A percentile compares a stretch with the other conserved stretches of the same genome.
Evolutionary conservation across 2,888 invertebrate species (phyloP).

Genomic region (Cancer borealis): DNA sequence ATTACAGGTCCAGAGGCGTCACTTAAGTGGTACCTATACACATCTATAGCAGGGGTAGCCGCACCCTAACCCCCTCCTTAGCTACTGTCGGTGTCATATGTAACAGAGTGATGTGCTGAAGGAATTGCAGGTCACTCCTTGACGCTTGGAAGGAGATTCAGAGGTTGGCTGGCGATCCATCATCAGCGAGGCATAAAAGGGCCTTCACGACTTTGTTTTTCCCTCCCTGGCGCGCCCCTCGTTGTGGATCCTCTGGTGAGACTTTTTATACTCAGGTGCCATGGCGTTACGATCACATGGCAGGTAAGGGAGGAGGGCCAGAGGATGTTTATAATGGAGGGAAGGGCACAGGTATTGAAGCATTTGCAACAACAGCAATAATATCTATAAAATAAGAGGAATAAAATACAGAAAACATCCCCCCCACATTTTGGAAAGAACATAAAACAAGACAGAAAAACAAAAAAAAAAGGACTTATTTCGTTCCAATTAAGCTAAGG

Average conservation of each 20-base stretch:
- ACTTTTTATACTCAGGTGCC: background rate
- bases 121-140: background rate
- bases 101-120: background rate
- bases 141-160: background rate
- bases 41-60: background rate
- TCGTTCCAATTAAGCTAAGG: background rate
- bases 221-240: background rate
- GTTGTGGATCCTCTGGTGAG: background rate
- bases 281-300: background rate
- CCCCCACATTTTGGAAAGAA: background rate
- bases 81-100: background rate
- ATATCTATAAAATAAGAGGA: background rate
- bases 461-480: background rate
- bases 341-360: background rate
- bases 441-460: background rate
- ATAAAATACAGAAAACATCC: background rate
- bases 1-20: background rate
- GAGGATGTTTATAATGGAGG: background rate
- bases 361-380: background rate
- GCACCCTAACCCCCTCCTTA: background rate
- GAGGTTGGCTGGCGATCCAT: conserved; percentile 13
- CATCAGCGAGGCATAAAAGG: background rate
- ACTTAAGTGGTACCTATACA: background rate
- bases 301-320: background rate
- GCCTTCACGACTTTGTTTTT: background rate